These are phyloP conservation scores for Torymus aiolomorphi DNA, from an alignment of 2,888 invertebrate genomes.

Conservation along the genomic window DNA sequence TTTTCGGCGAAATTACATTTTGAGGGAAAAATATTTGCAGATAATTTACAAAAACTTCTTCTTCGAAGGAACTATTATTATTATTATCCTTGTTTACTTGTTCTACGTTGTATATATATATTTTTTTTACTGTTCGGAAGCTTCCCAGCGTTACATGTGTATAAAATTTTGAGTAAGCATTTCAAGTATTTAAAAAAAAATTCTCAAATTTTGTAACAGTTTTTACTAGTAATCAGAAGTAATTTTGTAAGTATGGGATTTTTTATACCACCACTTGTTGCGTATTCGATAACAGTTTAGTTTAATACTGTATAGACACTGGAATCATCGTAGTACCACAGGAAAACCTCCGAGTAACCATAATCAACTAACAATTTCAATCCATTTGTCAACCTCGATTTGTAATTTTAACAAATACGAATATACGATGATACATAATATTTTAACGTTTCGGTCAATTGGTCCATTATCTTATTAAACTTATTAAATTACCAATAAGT, in stretches of 20 bases:
- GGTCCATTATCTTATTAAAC: no score
- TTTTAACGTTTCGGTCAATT: no score
- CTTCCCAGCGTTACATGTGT: neutral
- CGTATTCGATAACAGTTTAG: no score
- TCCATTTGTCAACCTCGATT: neutral
- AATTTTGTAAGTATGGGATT: neutral
- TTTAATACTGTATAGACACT: no score
- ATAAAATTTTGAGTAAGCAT: no score
- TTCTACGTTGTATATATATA: neutral
- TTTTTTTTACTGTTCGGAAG: constrained; percentile 11
- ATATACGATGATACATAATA: no score
- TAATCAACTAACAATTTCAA: neutral
- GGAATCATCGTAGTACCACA: neutral
- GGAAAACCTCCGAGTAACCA: neutral
- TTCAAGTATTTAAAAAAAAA: no score
- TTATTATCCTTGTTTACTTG: constrained; percentile 26
- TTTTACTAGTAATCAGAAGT: no score
- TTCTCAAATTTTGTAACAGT: no score
- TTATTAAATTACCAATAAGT: no score
- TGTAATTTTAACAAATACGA: no score
- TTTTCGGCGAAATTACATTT: constrained; percentile 15
- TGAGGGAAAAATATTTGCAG: neutral
- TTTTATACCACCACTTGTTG: no score
- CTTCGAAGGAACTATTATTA: constrained; percentile 32
- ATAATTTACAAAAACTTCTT: constrained; percentile 1